These are phyloP conservation scores for Sander lucioperca DNA, from an alignment of 2,113 vertebrate species.

Conservation along the genomic window DNA sequence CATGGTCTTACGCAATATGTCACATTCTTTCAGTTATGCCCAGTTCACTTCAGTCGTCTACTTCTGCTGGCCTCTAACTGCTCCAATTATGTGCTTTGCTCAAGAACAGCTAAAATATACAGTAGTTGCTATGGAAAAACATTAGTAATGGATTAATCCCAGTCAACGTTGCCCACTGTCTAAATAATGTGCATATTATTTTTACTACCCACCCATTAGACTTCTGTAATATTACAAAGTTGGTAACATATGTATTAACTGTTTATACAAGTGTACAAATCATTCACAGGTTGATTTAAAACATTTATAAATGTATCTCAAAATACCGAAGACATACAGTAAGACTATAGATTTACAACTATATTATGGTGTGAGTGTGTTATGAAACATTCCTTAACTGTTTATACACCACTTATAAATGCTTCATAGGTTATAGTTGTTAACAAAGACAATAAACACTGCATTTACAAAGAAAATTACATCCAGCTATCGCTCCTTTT, in stretches of 20 bases:
- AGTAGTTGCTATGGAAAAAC: constrained; percentile 43
- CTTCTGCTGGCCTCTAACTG: constrained; percentile 37
- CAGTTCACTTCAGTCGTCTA: constrained; percentile 40
- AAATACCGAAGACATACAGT: neutral
- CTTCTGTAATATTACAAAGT: constrained; percentile 1
- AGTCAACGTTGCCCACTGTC: neutral
- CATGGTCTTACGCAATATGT: constrained; percentile 70
- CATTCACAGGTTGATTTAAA: neutral
- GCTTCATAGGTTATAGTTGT: neutral
- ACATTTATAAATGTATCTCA: neutral
- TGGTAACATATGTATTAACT: neutral
- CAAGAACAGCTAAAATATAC: constrained; percentile 40
- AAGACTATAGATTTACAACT: neutral
- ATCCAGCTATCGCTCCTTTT: neutral
- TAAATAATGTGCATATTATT: constrained; percentile 6
- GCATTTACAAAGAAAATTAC: neutral
- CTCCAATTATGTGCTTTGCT: constrained; percentile 55
- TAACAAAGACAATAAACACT: neutral
- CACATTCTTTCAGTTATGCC: constrained; percentile 68
- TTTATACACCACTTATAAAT: neutral
- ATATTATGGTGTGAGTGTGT: neutral
- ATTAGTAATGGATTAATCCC: constrained; percentile 29
- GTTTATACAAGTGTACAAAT: neutral
- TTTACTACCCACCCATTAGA: neutral
- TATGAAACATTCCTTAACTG: neutral